Evolutionary conservation across 2,888 invertebrate species (phyloP), one percentile per base, ranked within the genome.

Genomic region (Ypsolopha sequella): DNA sequence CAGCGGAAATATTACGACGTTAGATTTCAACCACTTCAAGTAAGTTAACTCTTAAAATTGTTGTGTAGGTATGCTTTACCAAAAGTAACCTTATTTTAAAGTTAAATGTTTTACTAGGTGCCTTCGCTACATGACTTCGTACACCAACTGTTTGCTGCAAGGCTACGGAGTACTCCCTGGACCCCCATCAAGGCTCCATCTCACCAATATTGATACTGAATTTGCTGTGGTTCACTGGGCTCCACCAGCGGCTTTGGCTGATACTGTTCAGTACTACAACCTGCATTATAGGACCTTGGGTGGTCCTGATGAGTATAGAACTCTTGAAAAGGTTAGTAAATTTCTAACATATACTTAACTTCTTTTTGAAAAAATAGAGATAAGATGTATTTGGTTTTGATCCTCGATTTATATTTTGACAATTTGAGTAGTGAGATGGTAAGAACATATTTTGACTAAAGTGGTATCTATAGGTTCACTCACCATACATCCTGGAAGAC

Each of bases 11-110:
- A 89, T 95, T 9, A 92, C 93, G 0, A 90, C 90, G 6, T 84
- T 95, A 58, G 93, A 95, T 70, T 95, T 92, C 70, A 93, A 91
- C 66, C 91, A 94, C 63, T 95, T 95, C 79, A 94, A 92, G 94
- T 94, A 66, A 89, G 91, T 86, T 6, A 36, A 24, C 24, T 34
- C 41, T 10, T 35, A 51, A 51, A 45, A 53, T 58, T 47, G 8
- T 7, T 46, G 43, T 43, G 36, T 48, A 13, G 9, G n/a, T 43
- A 50, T 24, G n/a, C 24, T 9, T 10, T 14, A 38, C 6, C 6
- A 10, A 6, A 2, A 38, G 38, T 48, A 51, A 35, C 49, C 45
- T 41, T 24, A 4, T 24, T 35, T 51, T 36, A 43, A 11, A 24
- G 24, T 35, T 39, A 38, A 41, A 24, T 11, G 13, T 39, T n/a